phyloP scores from a whole-genome alignment of 2,113 vertebrate genomes.

The Fulica atra region DNA sequence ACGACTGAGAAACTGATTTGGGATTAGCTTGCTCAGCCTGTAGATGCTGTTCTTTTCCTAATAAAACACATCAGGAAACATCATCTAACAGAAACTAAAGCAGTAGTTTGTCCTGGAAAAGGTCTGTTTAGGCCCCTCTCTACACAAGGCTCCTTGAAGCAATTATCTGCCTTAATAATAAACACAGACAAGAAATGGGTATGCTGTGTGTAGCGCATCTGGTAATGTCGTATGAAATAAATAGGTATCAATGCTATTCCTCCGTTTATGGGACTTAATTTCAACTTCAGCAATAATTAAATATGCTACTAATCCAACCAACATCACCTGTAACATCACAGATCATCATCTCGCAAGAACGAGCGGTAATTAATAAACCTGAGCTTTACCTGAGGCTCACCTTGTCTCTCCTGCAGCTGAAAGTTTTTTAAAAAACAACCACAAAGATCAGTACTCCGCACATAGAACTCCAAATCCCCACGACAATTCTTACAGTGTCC shows the following conservation, averaged over 20 bases:
- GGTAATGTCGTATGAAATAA: neutral
- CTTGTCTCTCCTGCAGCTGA: neutral
- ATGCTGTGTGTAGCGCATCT: neutral
- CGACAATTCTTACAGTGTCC: neutral
- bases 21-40: slow-evolving; percentile 31
- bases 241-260: neutral
- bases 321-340: neutral
- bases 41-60: slow-evolving; percentile 55
- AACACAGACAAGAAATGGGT: neutral
- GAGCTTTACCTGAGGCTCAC: neutral
- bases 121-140: neutral
- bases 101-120: neutral
- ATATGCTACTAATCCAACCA: neutral
- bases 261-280: neutral
- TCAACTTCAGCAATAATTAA: neutral
- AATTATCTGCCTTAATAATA: neutral
- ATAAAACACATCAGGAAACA: slow-evolving; percentile 22
- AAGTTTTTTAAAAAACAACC: neutral
- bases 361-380: neutral
- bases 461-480: neutral
- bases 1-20: neutral
- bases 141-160: neutral
- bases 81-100: neutral
- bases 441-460: neutral
- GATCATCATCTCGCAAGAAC: neutral